These are phyloP conservation scores for Lasioglossum calceatum DNA, from an alignment of 2,888 invertebrate genomes.

Conservation along the genomic window DNA sequence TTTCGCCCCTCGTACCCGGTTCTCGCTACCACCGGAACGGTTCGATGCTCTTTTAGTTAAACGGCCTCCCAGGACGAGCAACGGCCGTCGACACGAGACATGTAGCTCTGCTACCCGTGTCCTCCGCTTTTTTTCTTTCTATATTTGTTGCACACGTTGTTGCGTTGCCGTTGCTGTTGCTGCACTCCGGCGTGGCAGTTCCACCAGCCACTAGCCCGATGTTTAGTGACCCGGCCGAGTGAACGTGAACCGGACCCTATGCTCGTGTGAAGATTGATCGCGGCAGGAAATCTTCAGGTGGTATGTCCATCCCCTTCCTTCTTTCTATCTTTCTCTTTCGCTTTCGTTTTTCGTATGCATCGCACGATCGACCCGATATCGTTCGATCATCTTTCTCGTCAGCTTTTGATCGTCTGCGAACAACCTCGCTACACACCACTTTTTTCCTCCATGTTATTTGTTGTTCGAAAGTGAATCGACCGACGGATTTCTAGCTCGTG, in stretches of 20 bases:
- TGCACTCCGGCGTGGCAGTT: not conserved
- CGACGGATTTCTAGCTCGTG: not conserved
- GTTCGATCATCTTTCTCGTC: not conserved
- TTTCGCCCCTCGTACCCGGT: not conserved
- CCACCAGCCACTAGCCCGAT: slow-evolving; percentile 21
- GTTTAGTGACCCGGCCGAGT: slow-evolving; percentile 55
- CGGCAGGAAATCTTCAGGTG: slow-evolving; percentile 58
- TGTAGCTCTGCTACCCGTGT: slow-evolving; percentile 9
- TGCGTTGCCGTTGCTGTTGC: not conserved
- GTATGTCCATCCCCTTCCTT: slow-evolving; percentile 37
- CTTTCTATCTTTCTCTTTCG: not conserved
- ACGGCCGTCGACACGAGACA: not conserved
- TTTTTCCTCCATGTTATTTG: not conserved
- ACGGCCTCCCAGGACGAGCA: not conserved
- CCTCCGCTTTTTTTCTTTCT: slow-evolving; percentile 26
- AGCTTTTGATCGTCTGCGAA: not conserved
- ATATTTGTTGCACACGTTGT: slow-evolving; percentile 1
- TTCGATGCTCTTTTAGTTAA: slow-evolving; percentile 15
- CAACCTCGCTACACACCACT: no score
- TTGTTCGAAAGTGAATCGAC: not conserved
- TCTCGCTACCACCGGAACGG: not conserved
- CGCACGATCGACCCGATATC: not conserved
- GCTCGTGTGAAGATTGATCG: slow-evolving; percentile 30
- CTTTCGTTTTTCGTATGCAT: no score
- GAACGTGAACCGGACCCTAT: slow-evolving; percentile 33